phyloP scores from a whole-genome alignment of 2,888 invertebrate species.

The Thymelicus sylvestris region DNA sequence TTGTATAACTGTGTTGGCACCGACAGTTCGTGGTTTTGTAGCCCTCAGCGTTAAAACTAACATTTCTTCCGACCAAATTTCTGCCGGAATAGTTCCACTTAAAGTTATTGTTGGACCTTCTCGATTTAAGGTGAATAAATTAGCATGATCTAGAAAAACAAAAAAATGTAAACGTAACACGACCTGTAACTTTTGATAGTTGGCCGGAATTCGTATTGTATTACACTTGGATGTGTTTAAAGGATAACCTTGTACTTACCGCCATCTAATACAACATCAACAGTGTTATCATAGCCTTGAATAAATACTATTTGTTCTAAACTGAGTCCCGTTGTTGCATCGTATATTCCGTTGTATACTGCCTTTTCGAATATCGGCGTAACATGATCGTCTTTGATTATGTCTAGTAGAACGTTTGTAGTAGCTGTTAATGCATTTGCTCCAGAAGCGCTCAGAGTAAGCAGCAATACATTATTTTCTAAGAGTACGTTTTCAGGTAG shows the following conservation, averaged over 20 bases:
- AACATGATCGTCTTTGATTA: conserved; percentile 27
- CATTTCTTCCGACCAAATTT: conserved; percentile 49
- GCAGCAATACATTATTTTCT: conserved; percentile 12
- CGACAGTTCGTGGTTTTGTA: conserved; percentile 60
- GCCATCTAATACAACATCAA: conserved; percentile 54
- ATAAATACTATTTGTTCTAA: conserved; percentile 54
- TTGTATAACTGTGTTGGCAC: conserved; percentile 57
- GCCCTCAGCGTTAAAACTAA: conserved; percentile 57
- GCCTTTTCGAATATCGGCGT: conserved; percentile 57
- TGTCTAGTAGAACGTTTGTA: conserved; percentile 24
- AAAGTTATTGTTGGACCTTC: conserved; percentile 22
- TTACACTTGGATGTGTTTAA: not conserved
- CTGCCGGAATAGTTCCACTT: conserved; percentile 51
- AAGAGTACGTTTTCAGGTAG: conserved; percentile 18
- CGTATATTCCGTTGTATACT: conserved; percentile 59
- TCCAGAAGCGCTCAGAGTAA: conserved; percentile 17
- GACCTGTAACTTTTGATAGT: too few relatives aligned
- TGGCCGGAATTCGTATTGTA: too few relatives aligned
- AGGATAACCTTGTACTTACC: conserved; percentile 51
- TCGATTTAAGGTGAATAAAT: not conserved
- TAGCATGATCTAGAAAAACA: conserved; percentile 15
- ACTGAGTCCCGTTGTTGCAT: conserved; percentile 48
- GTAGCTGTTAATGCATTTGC: conserved; percentile 10
- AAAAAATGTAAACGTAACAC: not conserved
- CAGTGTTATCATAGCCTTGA: conserved; percentile 63